Percentiles rank a stretch among this genome's conserved stretches.
Evolutionary conservation across 1,140 invertebrate genomes (phyloP).

Genomic region (Hormaphis cornu): DNA sequence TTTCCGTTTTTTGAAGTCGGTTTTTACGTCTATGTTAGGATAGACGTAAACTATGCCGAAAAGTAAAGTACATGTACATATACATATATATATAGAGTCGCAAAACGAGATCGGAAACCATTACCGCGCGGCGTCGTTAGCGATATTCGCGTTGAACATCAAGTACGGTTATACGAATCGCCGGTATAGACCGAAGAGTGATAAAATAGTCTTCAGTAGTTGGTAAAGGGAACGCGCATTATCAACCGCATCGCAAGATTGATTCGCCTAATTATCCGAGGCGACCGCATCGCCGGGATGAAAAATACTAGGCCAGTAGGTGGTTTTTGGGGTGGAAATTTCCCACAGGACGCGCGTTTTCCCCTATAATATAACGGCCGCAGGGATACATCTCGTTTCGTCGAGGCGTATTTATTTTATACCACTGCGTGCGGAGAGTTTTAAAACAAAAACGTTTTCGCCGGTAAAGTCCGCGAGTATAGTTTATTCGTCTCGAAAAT

Average conservation of each 20-base stretch:
- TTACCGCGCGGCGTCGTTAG: no score
- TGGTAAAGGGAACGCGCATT: conserved; percentile 16
- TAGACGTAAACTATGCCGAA: no score
- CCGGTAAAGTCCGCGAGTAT: no score
- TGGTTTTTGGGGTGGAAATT: conserved; percentile 28
- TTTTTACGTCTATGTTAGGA: no score
- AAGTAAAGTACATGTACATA: no score
- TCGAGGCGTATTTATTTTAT: neutral
- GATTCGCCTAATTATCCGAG: conserved; percentile 25
- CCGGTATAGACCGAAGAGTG: neutral
- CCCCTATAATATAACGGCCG: neutral
- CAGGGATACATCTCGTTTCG: neutral
- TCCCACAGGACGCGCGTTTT: conserved; percentile 30
- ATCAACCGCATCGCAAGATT: conserved; percentile 17
- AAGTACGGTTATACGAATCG: conserved; percentile 7
- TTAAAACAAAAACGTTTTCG: no score
- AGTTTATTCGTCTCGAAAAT: no score
- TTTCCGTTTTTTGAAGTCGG: no score
- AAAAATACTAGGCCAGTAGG: conserved; percentile 29
- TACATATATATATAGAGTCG: no score
- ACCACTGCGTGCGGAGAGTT: no score
- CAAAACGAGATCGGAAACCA: no score
- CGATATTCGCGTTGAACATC: no score
- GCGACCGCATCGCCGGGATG: neutral
- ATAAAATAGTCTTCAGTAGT: conserved; percentile 8